Conservation (phyloP, 1,140 invertebrate species). For the Phortica variegata region DNA sequence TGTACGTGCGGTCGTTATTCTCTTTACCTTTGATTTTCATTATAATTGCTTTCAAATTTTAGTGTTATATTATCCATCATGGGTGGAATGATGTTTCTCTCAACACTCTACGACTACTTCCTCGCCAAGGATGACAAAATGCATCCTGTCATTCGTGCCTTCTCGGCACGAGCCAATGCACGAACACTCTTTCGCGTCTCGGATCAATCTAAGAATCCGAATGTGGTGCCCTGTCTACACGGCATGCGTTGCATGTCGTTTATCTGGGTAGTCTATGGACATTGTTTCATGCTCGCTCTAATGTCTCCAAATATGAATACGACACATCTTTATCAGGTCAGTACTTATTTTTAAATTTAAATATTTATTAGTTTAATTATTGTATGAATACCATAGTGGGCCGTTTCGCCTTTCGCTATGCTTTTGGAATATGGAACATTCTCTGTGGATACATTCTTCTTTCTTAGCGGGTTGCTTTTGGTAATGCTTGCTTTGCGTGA, state of each 20-base stretch:
- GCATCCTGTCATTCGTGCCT: background rate
- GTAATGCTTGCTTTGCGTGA: slow-evolving; percentile 64
- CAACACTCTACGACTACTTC: slow-evolving; percentile 30
- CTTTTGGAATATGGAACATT: slow-evolving; percentile 64
- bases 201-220: background rate
- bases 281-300: slow-evolving; percentile 45
- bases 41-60: background rate
- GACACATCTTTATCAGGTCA: background rate
- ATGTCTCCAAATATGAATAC: slow-evolving; percentile 35
- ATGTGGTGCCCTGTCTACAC: slow-evolving; percentile 54
- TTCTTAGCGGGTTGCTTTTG: slow-evolving; percentile 70
- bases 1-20: slow-evolving; percentile 16
- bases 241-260: slow-evolving; percentile 62
- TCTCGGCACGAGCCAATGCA: background rate
- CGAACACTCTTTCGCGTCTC: background rate
- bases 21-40: too few relatives aligned
- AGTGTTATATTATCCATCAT: slow-evolving; percentile 29
- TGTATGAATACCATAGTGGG: slow-evolving; percentile 42
- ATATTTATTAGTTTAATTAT: background rate
- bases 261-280: slow-evolving; percentile 65
- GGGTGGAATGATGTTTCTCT: slow-evolving; percentile 5
- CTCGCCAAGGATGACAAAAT: slow-evolving; percentile 16
- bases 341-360: slow-evolving; percentile 1
- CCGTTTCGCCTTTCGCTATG: slow-evolving; percentile 59
- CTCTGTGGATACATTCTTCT: slow-evolving; percentile 91